Evolutionary conservation across 2,113 vertebrate genomes (phyloP), one percentile per base, ranked within the genome.

Genomic region (Chunga burmeisteri): DNA sequence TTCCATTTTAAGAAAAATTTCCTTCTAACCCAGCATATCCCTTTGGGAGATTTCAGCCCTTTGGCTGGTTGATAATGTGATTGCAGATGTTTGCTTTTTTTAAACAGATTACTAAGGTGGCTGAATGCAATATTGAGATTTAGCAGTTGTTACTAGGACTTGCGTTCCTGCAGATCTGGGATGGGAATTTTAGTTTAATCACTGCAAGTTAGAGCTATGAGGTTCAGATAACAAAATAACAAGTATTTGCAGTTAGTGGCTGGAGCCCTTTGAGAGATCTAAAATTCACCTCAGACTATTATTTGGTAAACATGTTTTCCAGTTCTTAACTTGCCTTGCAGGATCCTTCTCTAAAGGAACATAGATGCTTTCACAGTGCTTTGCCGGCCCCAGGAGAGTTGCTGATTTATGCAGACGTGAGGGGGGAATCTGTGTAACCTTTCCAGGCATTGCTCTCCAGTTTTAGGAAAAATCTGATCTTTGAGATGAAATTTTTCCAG

Each of bases 131-230:
- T 72, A 44, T 3, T 72, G 92, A 82, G 81, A 61, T 90, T 82
- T 44, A 94, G 84, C 55, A 13, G 62, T 53, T 82, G 74, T 80
- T 93, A 86, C 77, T 93, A 61, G 65, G 44, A 17, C 61, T 94
- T 16, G 4, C 85, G 78, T 79, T 95, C 81, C 87, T 72, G 92
- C 63, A 26, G 46, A 30, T 53, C 58, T 23, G 29, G 74, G 74
- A 10, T 94, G 92, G 96, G 74, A 90, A 90, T 95, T 94, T 68
- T 18, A 68, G 27, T 90, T 94, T 94, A 94, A 96, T 93, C 78
- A 44, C 53, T n/a, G 66, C 81, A 66, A 46, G 70, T 68, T 18
- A 10, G 34, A 86, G 66, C 82, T 93, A 77, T 20, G 85, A 93
- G 56, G 58, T 80, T 86, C 85, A 85, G 81, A 52, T 56, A 14